Evolutionary conservation across 2,888 invertebrate genomes (phyloP).

Genomic region (Plagiodera versicolora): DNA sequence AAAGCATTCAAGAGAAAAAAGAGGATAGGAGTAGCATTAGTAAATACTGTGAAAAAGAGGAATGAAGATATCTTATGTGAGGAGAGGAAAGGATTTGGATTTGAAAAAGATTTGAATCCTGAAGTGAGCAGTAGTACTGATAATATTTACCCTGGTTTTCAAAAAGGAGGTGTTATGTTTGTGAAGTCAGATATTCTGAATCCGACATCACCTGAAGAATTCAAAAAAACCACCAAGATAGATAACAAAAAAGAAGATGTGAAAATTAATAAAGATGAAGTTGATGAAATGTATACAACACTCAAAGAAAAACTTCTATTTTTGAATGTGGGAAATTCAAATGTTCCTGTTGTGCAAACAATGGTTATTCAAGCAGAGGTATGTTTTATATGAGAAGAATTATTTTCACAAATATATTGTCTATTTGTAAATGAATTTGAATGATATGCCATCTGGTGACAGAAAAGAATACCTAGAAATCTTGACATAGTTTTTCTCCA

Average conservation of each 20-base stretch:
- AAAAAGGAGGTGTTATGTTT: slow-evolving; percentile 52
- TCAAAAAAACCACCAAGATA: slow-evolving; percentile 18
- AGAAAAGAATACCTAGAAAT: too few relatives aligned
- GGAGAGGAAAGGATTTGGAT: slow-evolving; percentile 43
- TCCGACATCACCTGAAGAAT: slow-evolving; percentile 21
- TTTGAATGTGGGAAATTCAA: slow-evolving; percentile 60
- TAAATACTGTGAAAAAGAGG: slow-evolving; percentile 41
- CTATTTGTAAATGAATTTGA: too few relatives aligned
- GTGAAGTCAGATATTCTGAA: slow-evolving; percentile 42
- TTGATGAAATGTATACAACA: slow-evolving; percentile 54
- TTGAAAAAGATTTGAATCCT: slow-evolving; percentile 47
- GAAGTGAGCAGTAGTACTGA: slow-evolving; percentile 17
- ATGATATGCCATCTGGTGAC: too few relatives aligned
- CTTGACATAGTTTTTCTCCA: too few relatives aligned
- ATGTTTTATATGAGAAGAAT: slow-evolving; percentile 28
- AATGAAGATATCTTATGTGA: slow-evolving; percentile 25
- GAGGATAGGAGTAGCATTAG: slow-evolving; percentile 59
- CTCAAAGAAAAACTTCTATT: slow-evolving; percentile 63
- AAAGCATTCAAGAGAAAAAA: slow-evolving; percentile 61
- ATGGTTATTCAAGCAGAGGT: slow-evolving; percentile 67
- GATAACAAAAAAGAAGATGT: slow-evolving; percentile 29
- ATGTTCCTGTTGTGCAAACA: slow-evolving; percentile 61
- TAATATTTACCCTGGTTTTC: slow-evolving; percentile 44
- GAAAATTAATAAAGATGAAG: slow-evolving; percentile 29
- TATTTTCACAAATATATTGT: background rate